A percentile compares a stretch with the other conserved stretches of the same genome.
Evolutionary conservation across 2,797 vertebrate species (phyloP).

Genomic region (Vipera latastei): DNA sequence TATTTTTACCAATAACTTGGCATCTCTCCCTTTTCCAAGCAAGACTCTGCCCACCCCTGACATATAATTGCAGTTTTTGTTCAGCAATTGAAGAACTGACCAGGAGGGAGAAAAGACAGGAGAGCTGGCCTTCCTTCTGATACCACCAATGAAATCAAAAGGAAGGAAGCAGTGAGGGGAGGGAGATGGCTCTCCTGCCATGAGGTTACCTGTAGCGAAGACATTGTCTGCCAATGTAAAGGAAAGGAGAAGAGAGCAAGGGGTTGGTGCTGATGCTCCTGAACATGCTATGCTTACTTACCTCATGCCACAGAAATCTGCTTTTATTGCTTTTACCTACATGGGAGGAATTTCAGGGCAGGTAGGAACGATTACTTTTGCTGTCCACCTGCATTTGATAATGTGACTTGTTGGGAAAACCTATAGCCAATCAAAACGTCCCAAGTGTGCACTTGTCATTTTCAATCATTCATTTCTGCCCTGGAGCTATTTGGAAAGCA

Average conservation of each 20-base stretch:
- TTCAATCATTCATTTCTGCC: neutral
- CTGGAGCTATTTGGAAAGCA: neutral
- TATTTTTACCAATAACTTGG: neutral
- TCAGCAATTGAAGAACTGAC: neutral
- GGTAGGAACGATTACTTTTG: neutral
- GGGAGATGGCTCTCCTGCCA: neutral
- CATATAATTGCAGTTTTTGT: neutral
- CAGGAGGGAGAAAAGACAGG: neutral
- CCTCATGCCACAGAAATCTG: neutral
- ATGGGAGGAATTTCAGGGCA: neutral
- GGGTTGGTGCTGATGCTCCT: too few relatives aligned
- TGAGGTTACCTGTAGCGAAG: neutral
- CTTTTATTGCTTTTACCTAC: neutral
- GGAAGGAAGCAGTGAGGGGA: neutral
- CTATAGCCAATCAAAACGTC: neutral
- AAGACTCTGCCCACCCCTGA: neutral
- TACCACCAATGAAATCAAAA: neutral
- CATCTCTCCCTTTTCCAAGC: neutral
- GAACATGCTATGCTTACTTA: neutral
- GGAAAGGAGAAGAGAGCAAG: neutral
- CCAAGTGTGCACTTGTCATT: neutral
- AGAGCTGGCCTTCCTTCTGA: too few relatives aligned
- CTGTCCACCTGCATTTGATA: neutral
- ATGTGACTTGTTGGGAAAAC: neutral
- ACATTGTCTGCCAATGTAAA: neutral